Conservation (phyloP, 2,888 invertebrate species). For the Apodemia hepburni region DNA sequence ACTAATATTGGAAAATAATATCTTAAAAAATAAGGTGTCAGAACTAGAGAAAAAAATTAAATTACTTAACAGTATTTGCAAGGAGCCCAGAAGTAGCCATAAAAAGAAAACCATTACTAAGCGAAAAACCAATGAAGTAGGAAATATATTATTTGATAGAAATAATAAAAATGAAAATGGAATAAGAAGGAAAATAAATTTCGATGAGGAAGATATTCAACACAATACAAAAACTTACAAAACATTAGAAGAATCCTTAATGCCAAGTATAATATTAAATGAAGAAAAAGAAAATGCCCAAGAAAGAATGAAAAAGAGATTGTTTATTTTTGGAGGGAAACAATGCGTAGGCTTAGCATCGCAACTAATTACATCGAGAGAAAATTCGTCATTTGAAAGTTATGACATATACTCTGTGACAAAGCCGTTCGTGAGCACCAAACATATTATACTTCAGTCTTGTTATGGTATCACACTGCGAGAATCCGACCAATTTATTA, state of each 20-base stretch:
- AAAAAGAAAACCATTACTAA: too few species aligned
- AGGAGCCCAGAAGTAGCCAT: neutral
- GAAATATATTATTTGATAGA: neutral
- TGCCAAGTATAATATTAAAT: neutral
- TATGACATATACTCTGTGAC: conserved; percentile 13
- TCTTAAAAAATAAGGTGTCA: conserved; percentile 12
- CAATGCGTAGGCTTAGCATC: conserved; percentile 20
- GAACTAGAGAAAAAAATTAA: conserved; percentile 15
- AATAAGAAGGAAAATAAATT: neutral
- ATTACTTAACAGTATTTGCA: neutral
- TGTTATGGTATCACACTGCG: neutral
- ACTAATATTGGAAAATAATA: conserved; percentile 13
- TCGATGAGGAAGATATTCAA: neutral
- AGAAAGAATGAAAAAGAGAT: neutral
- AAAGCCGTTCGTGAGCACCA: conserved; percentile 17
- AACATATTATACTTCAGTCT: conserved; percentile 10
- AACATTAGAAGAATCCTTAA: neutral
- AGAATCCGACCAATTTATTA: conserved; percentile 17
- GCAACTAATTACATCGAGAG: conserved; percentile 4
- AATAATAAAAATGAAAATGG: neutral
- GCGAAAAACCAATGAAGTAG: neutral
- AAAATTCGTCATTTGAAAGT: conserved; percentile 8
- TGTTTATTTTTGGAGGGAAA: conserved; percentile 20
- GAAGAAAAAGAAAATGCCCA: neutral
- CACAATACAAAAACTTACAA: neutral